Base-by-base conservation (phyloP, 1,140 invertebrate species). In the Neodiprion virginianus region DNA sequence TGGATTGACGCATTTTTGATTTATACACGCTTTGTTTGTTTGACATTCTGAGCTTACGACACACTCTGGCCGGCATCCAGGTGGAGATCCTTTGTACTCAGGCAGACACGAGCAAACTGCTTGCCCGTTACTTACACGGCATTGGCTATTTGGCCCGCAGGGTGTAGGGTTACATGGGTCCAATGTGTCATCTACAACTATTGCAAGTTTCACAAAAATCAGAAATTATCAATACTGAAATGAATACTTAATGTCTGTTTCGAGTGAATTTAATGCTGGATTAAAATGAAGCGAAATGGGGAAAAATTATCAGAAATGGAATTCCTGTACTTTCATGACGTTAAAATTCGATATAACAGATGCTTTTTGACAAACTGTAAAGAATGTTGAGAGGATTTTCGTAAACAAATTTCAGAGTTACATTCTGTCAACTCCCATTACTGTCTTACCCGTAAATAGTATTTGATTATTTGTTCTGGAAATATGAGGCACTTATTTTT, bases 101-200 rank as follows among this genome's bases (percentile, higher is more conserved):
- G 90, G 86, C 7, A 93, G 84, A 79, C 93, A 95, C 48, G 90
- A 91, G 76, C 93, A 94, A 66, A 92, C 90, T 8, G 90, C 92
- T 76, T 90, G 90, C 14, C 89, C 89, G 73, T 93, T 92, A 61
- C 91, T 86, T 28, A 89, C 88, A 48, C 90, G 88, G 80, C 95
- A 96, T 50, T 91, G 85, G 77, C 92, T 92, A 82, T 94, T 94
- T 48, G 92, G 90, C 72, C 93, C 93, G 85, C 93, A 94, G 47
- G 92, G 93, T 53, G 91, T 91, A 53, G 92, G 92, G 76, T 87
- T 88, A 83, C 92, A 93, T 49, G 91, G 90, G 82, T 92, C 85
- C 47, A 83, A 76, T 1, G 86, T 87, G 69, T 81, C 82, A 76
- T 86, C 80, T 69, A 79, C 71, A 75, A 84, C 78, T 78, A 80